A percentile compares a stretch with the other conserved stretches of the same genome.
These are phyloP conservation scores for Drosophila eohydei DNA, from an alignment of 2,888 invertebrate genomes.

Conservation along the genomic window DNA sequence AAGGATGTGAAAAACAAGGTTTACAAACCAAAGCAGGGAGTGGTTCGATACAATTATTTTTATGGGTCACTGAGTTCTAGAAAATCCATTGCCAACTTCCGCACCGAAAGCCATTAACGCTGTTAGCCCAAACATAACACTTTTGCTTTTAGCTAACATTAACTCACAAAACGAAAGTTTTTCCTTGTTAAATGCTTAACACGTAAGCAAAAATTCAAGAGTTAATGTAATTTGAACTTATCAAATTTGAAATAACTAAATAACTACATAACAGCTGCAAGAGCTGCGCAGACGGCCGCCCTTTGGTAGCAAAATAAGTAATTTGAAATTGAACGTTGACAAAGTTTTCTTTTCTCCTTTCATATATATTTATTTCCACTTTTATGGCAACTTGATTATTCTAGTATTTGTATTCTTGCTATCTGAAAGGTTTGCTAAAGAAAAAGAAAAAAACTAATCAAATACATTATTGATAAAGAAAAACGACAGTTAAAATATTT, in stretches of 20 bases:
- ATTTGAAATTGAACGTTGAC: neutral
- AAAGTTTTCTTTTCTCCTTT: neutral
- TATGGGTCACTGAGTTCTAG: neutral
- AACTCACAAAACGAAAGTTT: neutral
- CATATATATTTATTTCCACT: neutral
- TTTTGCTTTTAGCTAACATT: neutral
- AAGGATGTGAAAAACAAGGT: neutral
- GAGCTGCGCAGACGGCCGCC: neutral
- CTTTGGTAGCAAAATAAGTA: neutral
- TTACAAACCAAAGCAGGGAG: neutral
- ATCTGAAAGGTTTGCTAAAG: neutral
- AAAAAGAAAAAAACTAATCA: neutral
- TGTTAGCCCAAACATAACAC: neutral
- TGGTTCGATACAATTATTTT: conserved; percentile 1
- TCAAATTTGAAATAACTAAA: neutral
- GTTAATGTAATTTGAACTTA: neutral
- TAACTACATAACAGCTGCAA: neutral
- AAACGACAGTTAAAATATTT: neutral
- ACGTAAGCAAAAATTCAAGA: neutral
- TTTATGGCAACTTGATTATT: neutral
- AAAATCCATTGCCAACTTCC: neutral
- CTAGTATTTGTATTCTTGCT: neutral
- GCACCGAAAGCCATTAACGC: neutral
- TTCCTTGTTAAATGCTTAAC: neutral
- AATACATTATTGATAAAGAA: neutral